Evolutionary conservation across 2,113 vertebrate genomes (phyloP), one percentile per base, ranked within the genome.

Genomic region (Chaetops frenatus): DNA sequence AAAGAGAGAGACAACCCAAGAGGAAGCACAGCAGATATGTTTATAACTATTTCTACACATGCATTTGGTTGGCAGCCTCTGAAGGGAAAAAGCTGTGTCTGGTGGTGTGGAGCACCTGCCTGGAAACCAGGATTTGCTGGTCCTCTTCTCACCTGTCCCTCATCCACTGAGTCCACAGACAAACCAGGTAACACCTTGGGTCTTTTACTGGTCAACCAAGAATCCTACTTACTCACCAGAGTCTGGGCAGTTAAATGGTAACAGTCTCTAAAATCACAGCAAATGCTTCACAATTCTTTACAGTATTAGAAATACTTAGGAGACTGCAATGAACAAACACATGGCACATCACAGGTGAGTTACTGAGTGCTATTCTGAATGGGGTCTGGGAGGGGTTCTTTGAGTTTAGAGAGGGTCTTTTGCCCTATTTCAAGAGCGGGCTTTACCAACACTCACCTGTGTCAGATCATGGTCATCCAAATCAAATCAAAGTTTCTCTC

Each of bases 341-440:
- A 12, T 7, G 29, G 29, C 6, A 3, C 38, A 74, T 74, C 17
- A 10, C 22, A 66, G 69, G 25, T 29, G 50, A 40, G n/a, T 82
- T 58, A 21, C 53, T 67, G 44, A 28, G 4, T 35, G n/a, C 17
- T 50, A 0, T 45, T 58, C 44, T 15, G 15, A 36, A 22, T 54
- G 40, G 86, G 25, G 10, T 42, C 53, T 64, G 58, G 11, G 11
- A 13, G 35, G 45, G 16, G 27, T n/a, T 77, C 0, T 0, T 0
- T 64, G 53, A 76, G 19, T 48, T 90, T 18, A 74, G 44, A 56
- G 35, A 2, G 25, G 35, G 13, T 31, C 40, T 73, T 71, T 48
- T 56, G 11, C 35, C 42, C 47, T 74, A 7, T 62, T 57, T 48
- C 21, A 48, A 66, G 51, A 40, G 42, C 31, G 44, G 35, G 22